Conservation (phyloP, 1,140 invertebrate genomes). For the Philaenus spumarius region DNA sequence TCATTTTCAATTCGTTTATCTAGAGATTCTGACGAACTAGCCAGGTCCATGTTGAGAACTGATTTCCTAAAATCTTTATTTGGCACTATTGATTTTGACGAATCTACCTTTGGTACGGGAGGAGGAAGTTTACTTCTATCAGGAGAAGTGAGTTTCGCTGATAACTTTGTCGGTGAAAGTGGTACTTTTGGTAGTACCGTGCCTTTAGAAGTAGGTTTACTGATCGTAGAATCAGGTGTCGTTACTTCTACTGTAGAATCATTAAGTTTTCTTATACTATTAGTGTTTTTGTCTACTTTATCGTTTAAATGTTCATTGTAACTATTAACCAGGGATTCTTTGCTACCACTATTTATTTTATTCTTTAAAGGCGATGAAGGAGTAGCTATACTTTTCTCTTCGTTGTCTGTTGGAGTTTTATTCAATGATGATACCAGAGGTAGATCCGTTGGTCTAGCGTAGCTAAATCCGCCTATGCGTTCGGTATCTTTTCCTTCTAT, state of each 20-base stretch:
- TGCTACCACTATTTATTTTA: too few species aligned
- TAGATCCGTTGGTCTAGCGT: conserved; percentile 23
- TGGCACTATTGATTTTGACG: conserved; percentile 38
- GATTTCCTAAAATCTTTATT: conserved; percentile 75
- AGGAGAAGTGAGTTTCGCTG: conserved; percentile 10
- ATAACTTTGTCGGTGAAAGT: conserved; percentile 1
- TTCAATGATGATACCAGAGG: conserved; percentile 5
- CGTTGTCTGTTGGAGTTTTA: conserved; percentile 1
- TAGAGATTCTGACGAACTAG: conserved; percentile 35
- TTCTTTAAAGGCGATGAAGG: too few species aligned
- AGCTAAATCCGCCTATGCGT: conserved; percentile 20
- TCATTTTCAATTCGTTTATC: too few species aligned
- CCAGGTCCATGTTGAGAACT: conserved; percentile 56
- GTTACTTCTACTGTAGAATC: too few species aligned
- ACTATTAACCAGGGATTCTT: too few species aligned
- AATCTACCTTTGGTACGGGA: conserved; percentile 48
- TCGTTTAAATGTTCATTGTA: too few species aligned
- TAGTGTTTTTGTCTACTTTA: too few species aligned
- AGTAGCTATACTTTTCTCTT: neutral
- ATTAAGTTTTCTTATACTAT: too few species aligned
- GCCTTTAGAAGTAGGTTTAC: neutral
- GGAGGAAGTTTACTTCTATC: conserved; percentile 46
- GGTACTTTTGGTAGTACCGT: conserved; percentile 2
- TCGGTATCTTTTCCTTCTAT: conserved; percentile 6
- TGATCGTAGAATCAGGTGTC: too few species aligned